phyloP scores from a whole-genome alignment of 1,140 invertebrate species.

The Aphelenchoides avenae region DNA sequence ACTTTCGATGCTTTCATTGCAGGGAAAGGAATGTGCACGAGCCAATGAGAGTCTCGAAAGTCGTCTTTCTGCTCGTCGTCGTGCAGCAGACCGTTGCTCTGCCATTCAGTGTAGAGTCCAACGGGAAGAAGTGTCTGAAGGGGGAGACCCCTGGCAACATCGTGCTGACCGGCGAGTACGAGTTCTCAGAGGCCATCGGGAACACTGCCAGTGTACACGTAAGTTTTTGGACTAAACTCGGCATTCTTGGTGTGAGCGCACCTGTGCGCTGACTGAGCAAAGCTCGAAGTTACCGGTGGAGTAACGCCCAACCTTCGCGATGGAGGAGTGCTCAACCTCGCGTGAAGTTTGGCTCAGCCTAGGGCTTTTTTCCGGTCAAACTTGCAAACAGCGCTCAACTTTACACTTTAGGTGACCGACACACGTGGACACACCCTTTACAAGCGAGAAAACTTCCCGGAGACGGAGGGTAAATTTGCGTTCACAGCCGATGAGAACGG shows the following conservation, averaged over 20 bases:
- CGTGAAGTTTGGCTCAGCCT: too few relatives aligned
- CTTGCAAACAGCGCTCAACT: too few relatives aligned
- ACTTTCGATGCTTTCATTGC: too few relatives aligned
- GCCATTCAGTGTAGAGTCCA: conserved; percentile 42
- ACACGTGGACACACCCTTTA: conserved; percentile 88
- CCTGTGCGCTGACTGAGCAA: too few relatives aligned
- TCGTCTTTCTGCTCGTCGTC: neutral
- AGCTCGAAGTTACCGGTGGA: too few relatives aligned
- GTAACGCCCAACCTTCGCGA: too few relatives aligned
- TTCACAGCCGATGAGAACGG: conserved; percentile 95
- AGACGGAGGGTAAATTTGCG: conserved; percentile 83
- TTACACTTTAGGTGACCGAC: conserved; percentile 75
- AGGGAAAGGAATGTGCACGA: too few relatives aligned
- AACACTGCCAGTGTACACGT: conserved; percentile 85
- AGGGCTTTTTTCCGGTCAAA: too few relatives aligned
- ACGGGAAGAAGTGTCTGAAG: conserved; percentile 71
- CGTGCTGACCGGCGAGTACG: conserved; percentile 88
- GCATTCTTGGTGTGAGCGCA: neutral
- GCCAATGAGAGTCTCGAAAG: too few relatives aligned
- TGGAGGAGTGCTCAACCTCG: too few relatives aligned
- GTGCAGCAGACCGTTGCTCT: conserved; percentile 17
- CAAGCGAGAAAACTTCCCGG: conserved; percentile 77
- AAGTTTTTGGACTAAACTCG: conserved; percentile 62
- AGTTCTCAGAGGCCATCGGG: conserved; percentile 76
- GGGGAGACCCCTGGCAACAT: conserved; percentile 94